Conservation (phyloP, 2,888 invertebrate species). For the Lypha dubia region DNA sequence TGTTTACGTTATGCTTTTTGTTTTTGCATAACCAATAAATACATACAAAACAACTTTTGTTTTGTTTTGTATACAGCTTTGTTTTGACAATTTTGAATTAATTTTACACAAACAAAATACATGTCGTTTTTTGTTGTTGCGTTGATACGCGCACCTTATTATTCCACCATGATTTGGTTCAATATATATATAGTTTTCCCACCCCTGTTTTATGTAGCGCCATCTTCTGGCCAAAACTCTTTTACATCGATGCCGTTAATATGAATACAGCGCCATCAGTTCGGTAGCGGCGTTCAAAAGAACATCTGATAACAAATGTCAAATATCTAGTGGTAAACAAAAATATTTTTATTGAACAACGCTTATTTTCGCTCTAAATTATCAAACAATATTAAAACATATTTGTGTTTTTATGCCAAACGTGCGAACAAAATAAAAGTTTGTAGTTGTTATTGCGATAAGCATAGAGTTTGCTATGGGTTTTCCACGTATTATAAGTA, state of each 20-base stretch:
- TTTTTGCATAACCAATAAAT: no score
- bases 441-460: slow-evolving; percentile 33
- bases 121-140: no score
- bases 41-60: no score
- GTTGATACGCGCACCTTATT: no score
- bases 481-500: slow-evolving; percentile 81
- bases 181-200: no score
- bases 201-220: no score
- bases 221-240: not conserved
- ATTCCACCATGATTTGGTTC: no score
- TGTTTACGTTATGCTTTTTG: no score
- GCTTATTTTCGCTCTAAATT: slow-evolving; percentile 65
- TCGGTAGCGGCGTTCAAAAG: slow-evolving; percentile 41
- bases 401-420: slow-evolving; percentile 62
- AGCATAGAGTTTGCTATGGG: slow-evolving; percentile 75
- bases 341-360: slow-evolving; percentile 72
- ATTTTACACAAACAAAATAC: no score
- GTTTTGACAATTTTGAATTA: no score
- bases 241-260: not conserved
- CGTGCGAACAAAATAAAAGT: slow-evolving; percentile 42
- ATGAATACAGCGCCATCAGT: not conserved
- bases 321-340: slow-evolving; percentile 70
- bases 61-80: no score
- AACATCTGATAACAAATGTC: slow-evolving; percentile 72
- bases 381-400: slow-evolving; percentile 49